phyloP scores from a whole-genome alignment of 2,113 vertebrate species.

The Gambusia holbrooki region DNA sequence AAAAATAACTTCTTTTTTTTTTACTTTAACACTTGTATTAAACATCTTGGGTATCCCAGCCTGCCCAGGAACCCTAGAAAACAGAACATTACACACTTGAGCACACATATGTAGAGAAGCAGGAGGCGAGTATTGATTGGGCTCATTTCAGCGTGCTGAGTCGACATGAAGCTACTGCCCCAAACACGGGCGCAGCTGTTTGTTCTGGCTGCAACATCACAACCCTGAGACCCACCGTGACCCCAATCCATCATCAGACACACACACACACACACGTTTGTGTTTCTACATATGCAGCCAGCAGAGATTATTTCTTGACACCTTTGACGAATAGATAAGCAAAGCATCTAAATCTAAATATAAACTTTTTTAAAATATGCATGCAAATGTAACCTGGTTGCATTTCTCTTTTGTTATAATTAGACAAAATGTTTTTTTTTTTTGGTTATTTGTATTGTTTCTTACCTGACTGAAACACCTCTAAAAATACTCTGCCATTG shows the following conservation, averaged over 20 bases:
- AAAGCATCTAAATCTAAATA: slow-evolving; percentile 5
- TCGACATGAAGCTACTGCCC: slow-evolving; percentile 75
- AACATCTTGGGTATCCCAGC: neutral
- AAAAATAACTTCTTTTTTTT: neutral
- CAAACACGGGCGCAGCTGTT: slow-evolving; percentile 78
- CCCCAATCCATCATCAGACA: slow-evolving; percentile 77
- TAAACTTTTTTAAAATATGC: neutral
- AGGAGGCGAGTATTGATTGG: slow-evolving; percentile 68
- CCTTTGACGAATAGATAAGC: slow-evolving; percentile 21
- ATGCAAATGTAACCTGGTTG: neutral
- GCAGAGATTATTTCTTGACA: slow-evolving; percentile 21
- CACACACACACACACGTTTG: slow-evolving; percentile 18
- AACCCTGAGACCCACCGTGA: slow-evolving; percentile 71
- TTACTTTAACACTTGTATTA: neutral
- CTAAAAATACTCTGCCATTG: too few species aligned
- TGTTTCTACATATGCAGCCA: neutral
- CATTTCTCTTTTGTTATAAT: too few species aligned
- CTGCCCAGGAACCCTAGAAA: neutral
- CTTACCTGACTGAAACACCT: too few species aligned
- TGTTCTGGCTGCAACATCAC: slow-evolving; percentile 74
- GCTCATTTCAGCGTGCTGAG: slow-evolving; percentile 74
- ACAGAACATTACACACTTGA: slow-evolving; percentile 1
- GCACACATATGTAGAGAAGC: slow-evolving; percentile 23
- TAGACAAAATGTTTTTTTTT: too few species aligned
- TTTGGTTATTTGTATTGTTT: too few species aligned